Percentiles rank a stretch among this genome's conserved stretches.
Conservation (phyloP, 1,140 invertebrate species). For the Helicoverpa armigera region DNA sequence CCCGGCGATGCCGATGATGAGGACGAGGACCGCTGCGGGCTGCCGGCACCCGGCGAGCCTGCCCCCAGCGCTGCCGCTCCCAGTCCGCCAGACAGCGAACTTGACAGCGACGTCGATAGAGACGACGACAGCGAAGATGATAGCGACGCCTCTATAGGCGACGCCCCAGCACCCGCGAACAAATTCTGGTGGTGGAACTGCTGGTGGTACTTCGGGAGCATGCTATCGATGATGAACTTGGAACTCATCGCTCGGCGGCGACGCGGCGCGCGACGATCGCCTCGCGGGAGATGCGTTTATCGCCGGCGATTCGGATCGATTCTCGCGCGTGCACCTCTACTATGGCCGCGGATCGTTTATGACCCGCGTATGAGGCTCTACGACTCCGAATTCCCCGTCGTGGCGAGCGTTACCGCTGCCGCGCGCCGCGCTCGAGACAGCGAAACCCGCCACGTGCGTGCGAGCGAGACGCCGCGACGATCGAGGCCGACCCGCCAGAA, state of each 20-base stretch:
- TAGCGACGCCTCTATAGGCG: conserved; percentile 86
- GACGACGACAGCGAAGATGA: conserved; percentile 89
- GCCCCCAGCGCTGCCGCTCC: conserved; percentile 82
- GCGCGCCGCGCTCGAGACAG: conserved; percentile 79
- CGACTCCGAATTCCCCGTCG: conserved; percentile 85
- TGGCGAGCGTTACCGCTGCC: conserved; percentile 83
- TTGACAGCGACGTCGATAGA: conserved; percentile 88
- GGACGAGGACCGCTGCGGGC: conserved; percentile 82
- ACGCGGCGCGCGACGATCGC: conserved; percentile 85
- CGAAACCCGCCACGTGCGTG: conserved; percentile 71
- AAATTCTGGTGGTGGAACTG: conserved; percentile 86
- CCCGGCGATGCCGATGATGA: conserved; percentile 84
- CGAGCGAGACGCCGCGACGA: conserved; percentile 67
- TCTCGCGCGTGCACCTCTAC: conserved; percentile 86
- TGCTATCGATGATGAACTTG: conserved; percentile 98
- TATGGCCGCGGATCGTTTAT: conserved; percentile 86
- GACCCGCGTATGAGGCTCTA: conserved; percentile 86
- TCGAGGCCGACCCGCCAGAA: conserved; percentile 69
- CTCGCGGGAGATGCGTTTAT: conserved; percentile 85
- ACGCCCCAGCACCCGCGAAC: conserved; percentile 86
- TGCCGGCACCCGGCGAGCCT: conserved; percentile 86
- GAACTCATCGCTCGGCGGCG: conserved; percentile 94
- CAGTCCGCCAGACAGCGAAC: conserved; percentile 89
- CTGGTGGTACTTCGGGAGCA: conserved; percentile 96
- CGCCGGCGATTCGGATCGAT: conserved; percentile 85